Conservation (phyloP, 2,888 invertebrate genomes). For the Mayetiola destructor region DNA sequence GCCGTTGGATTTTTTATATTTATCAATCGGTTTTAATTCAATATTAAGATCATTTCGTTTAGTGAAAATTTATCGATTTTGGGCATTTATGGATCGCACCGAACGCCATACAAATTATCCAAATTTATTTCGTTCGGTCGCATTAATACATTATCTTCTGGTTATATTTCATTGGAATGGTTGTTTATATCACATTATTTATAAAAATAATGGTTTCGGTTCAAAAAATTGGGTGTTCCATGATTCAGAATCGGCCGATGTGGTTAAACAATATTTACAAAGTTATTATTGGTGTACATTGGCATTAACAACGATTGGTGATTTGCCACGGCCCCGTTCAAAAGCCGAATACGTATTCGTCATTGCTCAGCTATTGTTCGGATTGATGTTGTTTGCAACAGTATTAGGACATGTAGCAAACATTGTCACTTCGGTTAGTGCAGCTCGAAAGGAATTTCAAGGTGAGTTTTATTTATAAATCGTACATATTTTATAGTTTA, state of each 20-base stretch:
- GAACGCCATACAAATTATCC: conserved; percentile 98
- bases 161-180: conserved; percentile 99
- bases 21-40: conserved; percentile 94
- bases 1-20: conserved; percentile 93
- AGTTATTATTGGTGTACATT: conserved; percentile 98
- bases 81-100: conserved; percentile 96
- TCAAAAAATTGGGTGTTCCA: conserved; percentile 85
- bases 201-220: conserved; percentile 89
- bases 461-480: conserved; percentile 43
- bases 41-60: conserved; percentile 89
- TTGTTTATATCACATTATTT: conserved; percentile 92
- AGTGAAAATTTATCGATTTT: conserved; percentile 94
- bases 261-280: conserved; percentile 88
- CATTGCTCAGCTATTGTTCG: conserved; percentile 86
- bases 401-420: conserved; percentile 96
- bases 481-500: too few relatives aligned
- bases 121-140: conserved; percentile 84
- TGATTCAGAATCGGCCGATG: conserved; percentile 73
- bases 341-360: conserved; percentile 93
- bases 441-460: conserved; percentile 95
- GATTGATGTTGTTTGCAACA: conserved; percentile 86
- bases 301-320: conserved; percentile 90
- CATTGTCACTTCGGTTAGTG: conserved; percentile 94
- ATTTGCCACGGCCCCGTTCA: conserved; percentile 77
- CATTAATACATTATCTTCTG: conserved; percentile 87